These are phyloP conservation scores for Steromphala cineraria DNA, from an alignment of 2,888 invertebrate species.

Conservation along the genomic window DNA sequence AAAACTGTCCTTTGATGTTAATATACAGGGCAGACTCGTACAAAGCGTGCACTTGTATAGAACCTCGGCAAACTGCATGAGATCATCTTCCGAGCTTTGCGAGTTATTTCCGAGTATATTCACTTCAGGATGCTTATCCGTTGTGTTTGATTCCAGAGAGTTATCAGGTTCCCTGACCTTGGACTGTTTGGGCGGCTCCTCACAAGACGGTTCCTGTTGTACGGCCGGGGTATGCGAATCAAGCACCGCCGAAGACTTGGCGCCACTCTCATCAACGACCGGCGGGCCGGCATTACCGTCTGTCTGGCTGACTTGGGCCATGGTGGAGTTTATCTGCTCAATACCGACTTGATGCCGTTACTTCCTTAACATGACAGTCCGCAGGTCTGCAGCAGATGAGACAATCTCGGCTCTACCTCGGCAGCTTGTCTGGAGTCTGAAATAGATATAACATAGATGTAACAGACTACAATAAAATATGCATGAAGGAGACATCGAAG, in stretches of 20 bases:
- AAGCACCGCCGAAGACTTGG: neutral
- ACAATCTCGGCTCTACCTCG: neutral
- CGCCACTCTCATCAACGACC: neutral
- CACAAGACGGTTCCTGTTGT: neutral
- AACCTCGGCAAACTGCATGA: slow-evolving; percentile 61
- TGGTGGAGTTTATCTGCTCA: neutral
- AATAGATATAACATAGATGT: neutral
- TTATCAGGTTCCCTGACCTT: neutral
- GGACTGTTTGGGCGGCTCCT: neutral
- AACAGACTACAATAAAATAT: too few species aligned
- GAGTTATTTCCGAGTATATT: neutral
- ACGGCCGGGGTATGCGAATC: neutral
- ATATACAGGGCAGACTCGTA: slow-evolving; percentile 57
- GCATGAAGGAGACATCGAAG: too few species aligned
- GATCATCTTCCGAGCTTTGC: slow-evolving; percentile 29
- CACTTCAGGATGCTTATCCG: slow-evolving; percentile 1
- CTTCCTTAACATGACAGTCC: neutral
- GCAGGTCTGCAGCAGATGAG: neutral
- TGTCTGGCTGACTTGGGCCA: slow-evolving; percentile 1
- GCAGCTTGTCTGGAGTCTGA: neutral
- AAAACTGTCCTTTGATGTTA: slow-evolving; percentile 61
- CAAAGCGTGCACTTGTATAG: slow-evolving; percentile 68
- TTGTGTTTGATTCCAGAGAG: neutral
- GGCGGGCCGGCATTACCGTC: neutral
- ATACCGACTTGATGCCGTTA: neutral